phyloP scores from a whole-genome alignment of 2,113 vertebrate species.

The Varanus komodoensis region DNA sequence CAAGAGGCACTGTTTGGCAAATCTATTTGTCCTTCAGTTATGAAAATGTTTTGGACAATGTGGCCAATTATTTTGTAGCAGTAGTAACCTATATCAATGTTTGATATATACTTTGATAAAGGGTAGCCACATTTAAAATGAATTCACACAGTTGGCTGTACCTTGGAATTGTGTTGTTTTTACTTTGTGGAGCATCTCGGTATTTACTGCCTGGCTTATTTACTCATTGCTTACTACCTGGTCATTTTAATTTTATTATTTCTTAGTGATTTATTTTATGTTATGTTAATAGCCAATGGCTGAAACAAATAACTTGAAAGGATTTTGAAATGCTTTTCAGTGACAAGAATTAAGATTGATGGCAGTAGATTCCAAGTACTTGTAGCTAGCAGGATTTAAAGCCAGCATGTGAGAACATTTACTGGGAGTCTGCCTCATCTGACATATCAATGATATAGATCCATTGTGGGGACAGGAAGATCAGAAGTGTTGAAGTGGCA shows the following conservation, averaged over 20 bases:
- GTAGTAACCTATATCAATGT: too few relatives aligned
- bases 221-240: not conserved
- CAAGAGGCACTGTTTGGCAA: not conserved
- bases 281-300: not conserved
- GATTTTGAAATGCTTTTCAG: not conserved
- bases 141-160: too few relatives aligned
- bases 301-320: too few relatives aligned
- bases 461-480: not conserved
- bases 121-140: not conserved
- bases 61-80: accelerated
- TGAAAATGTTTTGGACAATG: not conserved
- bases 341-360: not conserved
- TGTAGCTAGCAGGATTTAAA: not conserved
- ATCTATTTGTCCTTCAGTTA: not conserved
- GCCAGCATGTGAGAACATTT: not conserved
- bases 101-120: not conserved
- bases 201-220: not conserved
- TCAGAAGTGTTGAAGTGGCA: not conserved
- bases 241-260: not conserved
- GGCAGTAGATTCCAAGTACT: not conserved
- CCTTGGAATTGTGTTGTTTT: not conserved
- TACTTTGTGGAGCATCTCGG: not conserved
- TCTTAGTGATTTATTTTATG: not conserved
- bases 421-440: not conserved
- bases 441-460: not conserved